These are phyloP conservation scores for Synergus laeviventris DNA, from an alignment of 2,888 invertebrate genomes.

Conservation along the genomic window DNA sequence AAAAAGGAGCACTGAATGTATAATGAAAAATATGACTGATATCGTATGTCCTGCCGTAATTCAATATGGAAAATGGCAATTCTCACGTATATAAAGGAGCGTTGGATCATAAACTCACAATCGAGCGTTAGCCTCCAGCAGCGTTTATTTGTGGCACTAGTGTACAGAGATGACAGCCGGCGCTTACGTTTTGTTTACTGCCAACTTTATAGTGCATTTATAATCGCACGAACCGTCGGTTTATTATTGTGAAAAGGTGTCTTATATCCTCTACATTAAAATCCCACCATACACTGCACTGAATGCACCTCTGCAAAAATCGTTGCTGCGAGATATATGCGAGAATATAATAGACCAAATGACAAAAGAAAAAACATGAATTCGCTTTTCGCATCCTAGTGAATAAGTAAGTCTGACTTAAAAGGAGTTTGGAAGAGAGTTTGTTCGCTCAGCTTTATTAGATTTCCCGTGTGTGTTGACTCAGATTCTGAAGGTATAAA, in stretches of 20 bases:
- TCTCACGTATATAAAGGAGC: not conserved
- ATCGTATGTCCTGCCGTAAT: not conserved
- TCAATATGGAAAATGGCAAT: slow-evolving; percentile 27
- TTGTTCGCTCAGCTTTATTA: slow-evolving; percentile 35
- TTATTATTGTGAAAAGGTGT: slow-evolving; percentile 39
- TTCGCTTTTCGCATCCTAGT: slow-evolving; percentile 29
- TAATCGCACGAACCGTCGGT: slow-evolving; percentile 21
- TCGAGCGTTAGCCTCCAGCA: slow-evolving; percentile 26
- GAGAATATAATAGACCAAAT: slow-evolving; percentile 31
- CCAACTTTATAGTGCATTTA: slow-evolving; percentile 38
- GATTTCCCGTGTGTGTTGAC: slow-evolving; percentile 32
- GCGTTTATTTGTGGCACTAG: slow-evolving; percentile 34
- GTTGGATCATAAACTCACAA: slow-evolving; percentile 27
- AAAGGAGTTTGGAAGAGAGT: slow-evolving; percentile 31
- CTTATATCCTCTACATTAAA: slow-evolving; percentile 28
- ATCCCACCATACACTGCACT: not conserved
- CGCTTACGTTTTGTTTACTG: slow-evolving; percentile 41
- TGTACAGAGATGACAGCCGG: slow-evolving; percentile 22
- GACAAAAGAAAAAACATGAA: slow-evolving; percentile 28
- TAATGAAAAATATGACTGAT: not conserved
- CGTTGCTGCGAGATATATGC: slow-evolving; percentile 25
- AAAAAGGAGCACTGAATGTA: not conserved
- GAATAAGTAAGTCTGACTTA: slow-evolving; percentile 35
- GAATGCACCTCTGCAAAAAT: slow-evolving; percentile 20
- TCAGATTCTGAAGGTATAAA: slow-evolving; percentile 1